Evolutionary conservation across 2,113 vertebrate species (phyloP), one percentile per base, ranked within the genome.

Genomic region (Rhinopomastus cyanomelas): DNA sequence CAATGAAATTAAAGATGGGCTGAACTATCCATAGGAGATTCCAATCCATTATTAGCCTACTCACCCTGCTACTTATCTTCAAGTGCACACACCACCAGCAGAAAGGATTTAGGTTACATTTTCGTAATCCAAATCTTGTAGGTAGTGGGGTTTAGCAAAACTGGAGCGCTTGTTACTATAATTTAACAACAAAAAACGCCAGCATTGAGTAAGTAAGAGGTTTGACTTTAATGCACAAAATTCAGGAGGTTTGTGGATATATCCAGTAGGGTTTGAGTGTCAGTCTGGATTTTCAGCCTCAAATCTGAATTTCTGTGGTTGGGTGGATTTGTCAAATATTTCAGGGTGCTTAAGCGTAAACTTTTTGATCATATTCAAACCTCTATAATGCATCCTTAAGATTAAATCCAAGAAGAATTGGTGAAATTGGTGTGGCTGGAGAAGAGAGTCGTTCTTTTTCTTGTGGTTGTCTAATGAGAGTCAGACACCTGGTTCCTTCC

Each of bases 91-190:
- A 25, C 23, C 90, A 91, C 34, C 68, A 87, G 85, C 92, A 96
- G 92, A 65, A 93, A 89, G 90, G 95, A 97, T 95, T 94, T 88
- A 55, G 75, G 94, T 95, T 95, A 78, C 65, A 67, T 95, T 94
- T 93, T 64, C 87, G 85, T 95, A 96, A 97, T 97, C 94, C 94
- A 95, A 23, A 95, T 88, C 94, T 96, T 96, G 94, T 97, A 95
- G 90, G 85, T 92, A 46, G 71, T 32, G 72, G 80, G 71, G 14
- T 96, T 96, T 95, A 94, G 89, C 30, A 71, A 96, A 96, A 96
- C 46, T 96, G 90, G 94, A 94, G 85, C 86, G 62, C 81, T 94
- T 49, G 89, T 95, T 96, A 82, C 91, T 94, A 75, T 95, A 95
- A 95, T 95, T 96, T 94, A 93, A 81, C 81, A 60, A 88, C 42